These are phyloP conservation scores for Pristionchus maxplancki DNA, from an alignment of 2,888 invertebrate genomes.

Conservation along the genomic window DNA sequence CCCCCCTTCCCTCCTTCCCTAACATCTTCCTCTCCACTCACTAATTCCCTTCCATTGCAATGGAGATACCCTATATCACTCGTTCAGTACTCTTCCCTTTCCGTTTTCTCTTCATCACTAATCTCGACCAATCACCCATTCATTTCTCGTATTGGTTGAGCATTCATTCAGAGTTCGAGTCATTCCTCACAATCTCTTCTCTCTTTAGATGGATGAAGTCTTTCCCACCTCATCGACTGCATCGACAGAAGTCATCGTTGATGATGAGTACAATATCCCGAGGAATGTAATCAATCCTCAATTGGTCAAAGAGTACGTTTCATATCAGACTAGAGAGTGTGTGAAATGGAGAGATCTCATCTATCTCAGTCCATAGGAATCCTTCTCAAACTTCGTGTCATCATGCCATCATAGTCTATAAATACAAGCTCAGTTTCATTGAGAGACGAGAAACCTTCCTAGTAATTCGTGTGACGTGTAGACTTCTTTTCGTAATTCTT, in stretches of 20 bases:
- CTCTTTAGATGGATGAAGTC: slow-evolving; percentile 36
- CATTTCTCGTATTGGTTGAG: background rate
- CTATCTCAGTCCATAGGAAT: background rate
- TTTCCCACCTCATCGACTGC: slow-evolving; percentile 32
- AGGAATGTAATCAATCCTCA: slow-evolving; percentile 42
- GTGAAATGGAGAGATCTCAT: background rate
- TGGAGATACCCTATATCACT: slow-evolving; percentile 22
- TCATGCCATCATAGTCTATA: slow-evolving; percentile 1
- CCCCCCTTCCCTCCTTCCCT: background rate
- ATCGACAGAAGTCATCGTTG: background rate
- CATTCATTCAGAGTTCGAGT: background rate
- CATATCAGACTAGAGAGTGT: background rate
- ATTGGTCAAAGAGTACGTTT: slow-evolving; percentile 26
- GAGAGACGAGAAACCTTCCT: slow-evolving; percentile 26
- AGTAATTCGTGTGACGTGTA: slow-evolving; percentile 19
- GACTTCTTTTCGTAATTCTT: background rate
- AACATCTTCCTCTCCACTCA: slow-evolving; percentile 24
- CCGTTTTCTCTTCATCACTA: background rate
- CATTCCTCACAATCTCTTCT: background rate
- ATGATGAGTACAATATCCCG: slow-evolving; percentile 45
- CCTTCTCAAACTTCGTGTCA: background rate
- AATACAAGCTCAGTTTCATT: slow-evolving; percentile 1
- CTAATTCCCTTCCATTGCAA: slow-evolving; percentile 30
- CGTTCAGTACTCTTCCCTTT: background rate
- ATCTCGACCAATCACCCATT: background rate